Base-by-base conservation (phyloP, 1,140 invertebrate species). In the Pogonomyrmex californicus region DNA sequence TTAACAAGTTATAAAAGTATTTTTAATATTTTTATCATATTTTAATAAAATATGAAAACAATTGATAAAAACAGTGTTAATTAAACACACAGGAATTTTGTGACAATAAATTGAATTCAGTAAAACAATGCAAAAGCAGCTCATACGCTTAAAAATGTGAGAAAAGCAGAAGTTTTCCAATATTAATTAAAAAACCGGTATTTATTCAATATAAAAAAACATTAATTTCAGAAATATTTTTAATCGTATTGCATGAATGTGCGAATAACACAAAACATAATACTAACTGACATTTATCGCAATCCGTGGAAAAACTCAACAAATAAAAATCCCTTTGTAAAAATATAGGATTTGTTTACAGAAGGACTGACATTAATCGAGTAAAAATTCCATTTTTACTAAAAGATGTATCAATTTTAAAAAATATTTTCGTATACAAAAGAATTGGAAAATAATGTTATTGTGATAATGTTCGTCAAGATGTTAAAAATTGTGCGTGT, bases 221-320 rank as follows among this genome's bases (percentile, higher is more conserved):
- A 71, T 71, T 36, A 71, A 60, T 60, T 76, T 60, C 73, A 14
- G 10, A 17, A 23, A 76, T 60, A 76, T 58, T 76, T 76, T 60
- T 60, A 58, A 76, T 60, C 7, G 23, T 41, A 30, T 60, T 30
- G 3, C 9, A 10, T 44, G 1, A 41, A 58, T 56, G 5, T 75
- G 41, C 10, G 17, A 41, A 76, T 10, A 2, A 17, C 33, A 63
- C 30, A 1, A 65, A 38, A 1, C 10, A 14, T 65, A 78, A 78
- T 51, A 65, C 63, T 62, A 14, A 47, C 10, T 44, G 17, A 58
- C 44, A 0, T 63, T 78, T 63, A 49, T 78, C 41, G 58, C 41
- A 77, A n/a, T 49, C 2, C 30, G 9, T 1, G 9, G 9, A 77
- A 77, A 63, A 33, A 14, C 10, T 36, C 1, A 1, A 12, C 3